These are phyloP conservation scores for Ceratina calcarata DNA, from an alignment of 1,140 invertebrate species.

Conservation along the genomic window DNA sequence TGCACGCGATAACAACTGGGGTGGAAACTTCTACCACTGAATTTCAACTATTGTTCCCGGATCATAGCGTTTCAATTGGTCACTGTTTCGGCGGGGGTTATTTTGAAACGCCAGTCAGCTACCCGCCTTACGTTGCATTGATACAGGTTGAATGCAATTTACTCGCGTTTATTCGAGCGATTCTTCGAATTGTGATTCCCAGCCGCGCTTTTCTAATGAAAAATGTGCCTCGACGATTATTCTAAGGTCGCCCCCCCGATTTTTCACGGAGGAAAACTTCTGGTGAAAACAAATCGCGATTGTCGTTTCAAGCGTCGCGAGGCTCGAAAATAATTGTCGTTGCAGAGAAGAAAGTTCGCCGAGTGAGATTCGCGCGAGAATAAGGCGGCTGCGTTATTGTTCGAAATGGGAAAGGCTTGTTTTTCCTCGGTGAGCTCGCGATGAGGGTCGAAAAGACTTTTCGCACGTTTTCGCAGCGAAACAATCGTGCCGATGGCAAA, in stretches of 20 bases:
- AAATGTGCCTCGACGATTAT: background rate
- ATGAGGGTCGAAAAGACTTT: slow-evolving; percentile 47
- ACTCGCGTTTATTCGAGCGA: slow-evolving; percentile 23
- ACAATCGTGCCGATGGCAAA: slow-evolving; percentile 54
- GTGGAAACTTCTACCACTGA: slow-evolving; percentile 11
- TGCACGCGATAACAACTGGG: slow-evolving; percentile 5
- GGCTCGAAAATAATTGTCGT: slow-evolving; percentile 36
- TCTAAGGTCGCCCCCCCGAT: background rate
- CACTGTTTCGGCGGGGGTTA: slow-evolving; percentile 1
- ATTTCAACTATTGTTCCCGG: slow-evolving; percentile 3
- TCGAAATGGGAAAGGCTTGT: slow-evolving; percentile 73
- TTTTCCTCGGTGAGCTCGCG: slow-evolving; percentile 54
- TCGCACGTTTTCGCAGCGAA: slow-evolving; percentile 33
- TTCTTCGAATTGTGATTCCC: slow-evolving; percentile 28
- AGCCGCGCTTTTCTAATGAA: background rate
- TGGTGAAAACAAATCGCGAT: slow-evolving; percentile 22
- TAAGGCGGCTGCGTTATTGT: slow-evolving; percentile 49
- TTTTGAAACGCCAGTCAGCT: background rate
- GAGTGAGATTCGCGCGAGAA: slow-evolving; percentile 47
- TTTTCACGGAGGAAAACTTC: slow-evolving; percentile 10
- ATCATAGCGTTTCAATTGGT: background rate
- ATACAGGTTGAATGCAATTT: slow-evolving; percentile 34
- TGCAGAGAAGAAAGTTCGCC: slow-evolving; percentile 32
- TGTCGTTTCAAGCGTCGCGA: slow-evolving; percentile 16
- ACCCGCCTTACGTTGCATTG: slow-evolving; percentile 23